These are phyloP conservation scores for Gobiocypris rarus DNA, from an alignment of 2,113 vertebrate species.

Conservation along the genomic window DNA sequence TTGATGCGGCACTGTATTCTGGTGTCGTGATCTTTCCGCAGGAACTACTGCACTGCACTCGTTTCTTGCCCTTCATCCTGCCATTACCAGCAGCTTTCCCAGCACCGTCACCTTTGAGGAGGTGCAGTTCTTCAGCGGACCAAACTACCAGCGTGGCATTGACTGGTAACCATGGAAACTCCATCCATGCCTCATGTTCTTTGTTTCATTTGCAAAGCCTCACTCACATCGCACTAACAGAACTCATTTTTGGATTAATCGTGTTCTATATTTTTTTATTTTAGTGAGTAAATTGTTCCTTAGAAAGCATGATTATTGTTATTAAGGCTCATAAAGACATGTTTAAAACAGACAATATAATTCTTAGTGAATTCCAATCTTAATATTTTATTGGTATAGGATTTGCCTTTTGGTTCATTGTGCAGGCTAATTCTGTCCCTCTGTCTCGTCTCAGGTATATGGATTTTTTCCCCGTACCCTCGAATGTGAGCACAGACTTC, in stretches of 20 bases:
- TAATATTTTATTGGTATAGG: not conserved
- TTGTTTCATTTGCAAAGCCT: conserved; percentile 12
- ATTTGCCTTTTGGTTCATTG: not conserved
- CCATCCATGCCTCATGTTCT: not conserved
- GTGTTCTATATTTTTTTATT: not conserved
- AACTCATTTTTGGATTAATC: not conserved
- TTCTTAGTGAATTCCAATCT: not conserved
- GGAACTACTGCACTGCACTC: conserved; percentile 86
- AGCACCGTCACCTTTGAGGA: conserved; percentile 87
- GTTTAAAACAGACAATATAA: not conserved
- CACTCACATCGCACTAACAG: not conserved
- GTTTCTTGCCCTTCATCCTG: conserved; percentile 86
- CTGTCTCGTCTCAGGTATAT: conserved; percentile 84
- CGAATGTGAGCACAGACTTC: conserved; percentile 91
- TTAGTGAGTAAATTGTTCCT: not conserved
- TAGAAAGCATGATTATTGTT: not conserved
- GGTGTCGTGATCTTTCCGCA: conserved; percentile 55
- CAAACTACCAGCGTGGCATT: conserved; percentile 87
- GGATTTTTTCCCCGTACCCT: conserved; percentile 95
- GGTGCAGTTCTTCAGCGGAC: conserved; percentile 88
- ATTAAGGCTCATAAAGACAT: not conserved
- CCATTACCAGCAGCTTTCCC: conserved; percentile 86
- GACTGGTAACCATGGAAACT: conserved; percentile 79
- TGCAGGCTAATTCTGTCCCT: not conserved
- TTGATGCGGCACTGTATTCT: not conserved